These are phyloP conservation scores for Amniataba percoides DNA, from an alignment of 2,797 vertebrate genomes.

Conservation along the genomic window DNA sequence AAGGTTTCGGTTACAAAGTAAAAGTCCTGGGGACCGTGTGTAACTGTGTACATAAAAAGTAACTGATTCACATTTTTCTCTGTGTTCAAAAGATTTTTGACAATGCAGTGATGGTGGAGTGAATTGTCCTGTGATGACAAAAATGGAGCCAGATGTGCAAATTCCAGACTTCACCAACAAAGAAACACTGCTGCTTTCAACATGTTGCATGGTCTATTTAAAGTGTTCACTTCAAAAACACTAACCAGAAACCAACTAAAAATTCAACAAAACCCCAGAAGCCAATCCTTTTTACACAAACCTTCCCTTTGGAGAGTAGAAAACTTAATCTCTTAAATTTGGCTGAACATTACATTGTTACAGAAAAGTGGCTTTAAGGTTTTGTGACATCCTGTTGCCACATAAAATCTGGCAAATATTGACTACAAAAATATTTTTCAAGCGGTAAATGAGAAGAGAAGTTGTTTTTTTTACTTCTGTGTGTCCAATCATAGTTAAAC, in stretches of 20 bases:
- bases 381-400: background rate
- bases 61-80: background rate
- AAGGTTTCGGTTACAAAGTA: conserved; percentile 45
- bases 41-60: conserved; percentile 28
- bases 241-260: conserved; percentile 9
- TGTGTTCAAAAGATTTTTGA: conserved; percentile 17
- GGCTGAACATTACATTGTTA: conserved; percentile 22
- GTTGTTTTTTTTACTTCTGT: background rate
- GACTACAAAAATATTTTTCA: background rate
- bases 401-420: background rate
- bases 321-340: conserved; percentile 12
- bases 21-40: conserved; percentile 29
- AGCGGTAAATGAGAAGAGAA: background rate
- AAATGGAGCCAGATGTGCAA: conserved; percentile 48
- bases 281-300: background rate
- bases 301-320: background rate
- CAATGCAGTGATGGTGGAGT: conserved; percentile 18
- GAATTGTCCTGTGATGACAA: conserved; percentile 6
- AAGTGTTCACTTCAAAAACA: conserved; percentile 21
- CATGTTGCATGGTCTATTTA: background rate
- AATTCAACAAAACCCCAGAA: conserved; percentile 1
- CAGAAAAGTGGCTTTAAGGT: background rate
- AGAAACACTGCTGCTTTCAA: conserved; percentile 19
- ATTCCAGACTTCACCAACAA: conserved; percentile 6
- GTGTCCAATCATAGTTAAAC: background rate